Evolutionary conservation across 2,888 invertebrate species (phyloP), one percentile per base, ranked within the genome.

Genomic region (Prosapia bicincta): DNA sequence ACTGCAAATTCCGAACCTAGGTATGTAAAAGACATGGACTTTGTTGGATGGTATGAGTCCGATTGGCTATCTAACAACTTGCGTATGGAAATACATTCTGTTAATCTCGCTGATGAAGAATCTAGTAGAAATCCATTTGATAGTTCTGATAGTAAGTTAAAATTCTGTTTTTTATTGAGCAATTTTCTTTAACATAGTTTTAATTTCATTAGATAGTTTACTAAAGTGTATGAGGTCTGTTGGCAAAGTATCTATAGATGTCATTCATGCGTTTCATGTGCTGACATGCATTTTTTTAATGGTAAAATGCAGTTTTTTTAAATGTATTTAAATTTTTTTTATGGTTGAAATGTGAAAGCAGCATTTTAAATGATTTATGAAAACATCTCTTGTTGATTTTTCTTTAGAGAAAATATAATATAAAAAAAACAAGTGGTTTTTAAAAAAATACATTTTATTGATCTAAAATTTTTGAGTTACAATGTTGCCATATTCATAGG

Each of bases 51-150:
- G 87, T 94, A 91, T 85, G 88, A 90, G 32, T 90, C 90, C 54
- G 91, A 93, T 82, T 90, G 90, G 83, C 86, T 95, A 72, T 90
- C 92, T 79, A 91, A 91, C 82, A 95, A 95, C 87, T 87, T 94
- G 76, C 88, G 92, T 81, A 90, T 91, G 26, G 87, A 91, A 38
- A 90, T 95, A 74, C 86, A 87, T 69, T 81, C 82, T 5, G 82
- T 84, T 67, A 86, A 88, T 81, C 89, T 93, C 72, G 85, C 90
- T 23, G 88, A 88, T 66, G 89, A 89, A 6, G 89, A 90, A 87
- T 75, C 90, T 68, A 80, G 81, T 25, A 81, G 82, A 70, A 81
- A 89, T 82, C 90, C 89, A 78, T 91, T 54, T n/a, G 54, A 54
- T 9, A 54, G 54, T 20, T 54, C 91, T 66, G 91, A 92, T 83